Conservation (phyloP, 1,140 invertebrate genomes). For the Tribolium madens region DNA sequence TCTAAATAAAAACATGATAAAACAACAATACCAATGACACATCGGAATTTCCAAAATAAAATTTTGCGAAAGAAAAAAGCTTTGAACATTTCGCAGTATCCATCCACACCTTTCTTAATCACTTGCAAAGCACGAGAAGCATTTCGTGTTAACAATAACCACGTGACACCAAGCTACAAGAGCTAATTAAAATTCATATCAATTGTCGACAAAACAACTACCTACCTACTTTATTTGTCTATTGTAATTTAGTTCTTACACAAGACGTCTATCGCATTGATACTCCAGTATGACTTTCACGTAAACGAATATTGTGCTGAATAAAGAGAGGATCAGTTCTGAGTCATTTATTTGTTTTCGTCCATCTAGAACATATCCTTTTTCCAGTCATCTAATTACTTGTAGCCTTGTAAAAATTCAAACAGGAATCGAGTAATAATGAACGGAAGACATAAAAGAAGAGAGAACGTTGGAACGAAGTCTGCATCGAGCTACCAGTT, state of each 20-base stretch:
- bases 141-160: constrained; percentile 34
- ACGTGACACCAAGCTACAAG: constrained; percentile 33
- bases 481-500: background rate
- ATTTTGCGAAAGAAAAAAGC: background rate
- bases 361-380: background rate
- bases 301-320: background rate
- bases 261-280: background rate
- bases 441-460: background rate
- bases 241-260: constrained; percentile 34
- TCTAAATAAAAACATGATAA: background rate
- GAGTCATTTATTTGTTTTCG: background rate
- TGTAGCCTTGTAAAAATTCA: background rate
- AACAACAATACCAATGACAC: background rate
- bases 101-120: constrained; percentile 37
- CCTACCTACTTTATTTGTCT: constrained; percentile 29
- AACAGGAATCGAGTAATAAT: background rate
- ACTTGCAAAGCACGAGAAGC: constrained; percentile 33
- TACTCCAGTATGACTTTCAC: background rate
- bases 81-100: background rate
- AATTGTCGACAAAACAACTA: constrained; percentile 37
- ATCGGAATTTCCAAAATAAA: background rate
- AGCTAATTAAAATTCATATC: constrained; percentile 39
- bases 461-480: background rate
- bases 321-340: background rate
- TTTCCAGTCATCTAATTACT: background rate